Percentiles rank a stretch among this genome's conserved stretches.
These are phyloP conservation scores for Plecotus auritus DNA, from an alignment of 2,113 vertebrate species.

Conservation along the genomic window DNA sequence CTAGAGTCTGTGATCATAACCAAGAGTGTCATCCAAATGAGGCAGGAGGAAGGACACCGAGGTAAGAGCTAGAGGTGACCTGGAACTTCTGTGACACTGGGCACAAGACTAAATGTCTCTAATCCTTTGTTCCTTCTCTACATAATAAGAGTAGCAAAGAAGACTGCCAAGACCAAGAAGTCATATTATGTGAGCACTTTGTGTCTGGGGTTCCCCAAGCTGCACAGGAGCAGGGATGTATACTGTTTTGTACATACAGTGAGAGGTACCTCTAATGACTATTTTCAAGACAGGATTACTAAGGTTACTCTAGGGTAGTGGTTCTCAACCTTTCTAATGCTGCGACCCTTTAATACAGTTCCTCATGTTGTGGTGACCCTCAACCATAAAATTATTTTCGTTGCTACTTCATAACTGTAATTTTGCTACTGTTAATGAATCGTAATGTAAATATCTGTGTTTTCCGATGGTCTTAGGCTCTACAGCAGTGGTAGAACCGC, in stretches of 20 bases:
- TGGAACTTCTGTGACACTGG: not conserved
- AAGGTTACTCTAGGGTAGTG: not conserved
- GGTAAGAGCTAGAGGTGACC: not conserved
- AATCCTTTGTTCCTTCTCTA: not conserved
- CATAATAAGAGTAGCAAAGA: not conserved
- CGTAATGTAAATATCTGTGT: too few species aligned
- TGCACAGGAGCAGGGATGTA: not conserved
- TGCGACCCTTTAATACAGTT: too few species aligned
- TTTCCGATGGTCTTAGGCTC: too few species aligned
- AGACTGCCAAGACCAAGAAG: not conserved
- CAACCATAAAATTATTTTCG: too few species aligned
- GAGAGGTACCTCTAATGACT: not conserved
- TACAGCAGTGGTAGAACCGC: too few species aligned
- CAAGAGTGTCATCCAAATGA: not conserved
- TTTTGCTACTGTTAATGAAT: too few species aligned
- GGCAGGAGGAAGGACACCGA: not conserved
- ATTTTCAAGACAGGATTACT: not conserved
- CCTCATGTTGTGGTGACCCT: too few species aligned
- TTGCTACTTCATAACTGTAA: too few species aligned
- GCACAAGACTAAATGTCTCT: not conserved
- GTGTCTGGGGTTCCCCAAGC: not conserved
- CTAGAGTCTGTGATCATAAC: not conserved
- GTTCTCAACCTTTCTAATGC: too few species aligned
- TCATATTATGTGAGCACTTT: accelerated
- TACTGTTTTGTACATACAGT: not conserved